Evolutionary conservation across 2,113 vertebrate genomes (phyloP).

Genomic region (Montifringilla adamsi): DNA sequence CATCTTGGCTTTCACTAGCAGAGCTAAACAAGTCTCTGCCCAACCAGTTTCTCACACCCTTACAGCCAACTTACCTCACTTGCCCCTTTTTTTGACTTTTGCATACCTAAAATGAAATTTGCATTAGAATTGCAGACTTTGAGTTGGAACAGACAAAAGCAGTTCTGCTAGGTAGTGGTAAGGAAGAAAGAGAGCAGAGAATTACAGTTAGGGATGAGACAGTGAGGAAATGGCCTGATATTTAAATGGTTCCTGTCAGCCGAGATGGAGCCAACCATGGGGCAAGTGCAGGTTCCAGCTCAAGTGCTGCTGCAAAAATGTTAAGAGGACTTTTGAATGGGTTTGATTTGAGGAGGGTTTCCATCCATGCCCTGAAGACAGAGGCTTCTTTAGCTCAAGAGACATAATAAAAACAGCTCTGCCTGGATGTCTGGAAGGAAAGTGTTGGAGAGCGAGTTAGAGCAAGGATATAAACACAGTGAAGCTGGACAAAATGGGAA

Average conservation of each 20-base stretch:
- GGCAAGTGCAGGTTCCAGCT: not conserved
- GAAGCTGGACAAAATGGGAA: not conserved
- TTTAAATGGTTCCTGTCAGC: not conserved
- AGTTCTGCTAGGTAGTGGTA: not conserved
- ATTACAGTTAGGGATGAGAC: not conserved
- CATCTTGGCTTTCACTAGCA: not conserved
- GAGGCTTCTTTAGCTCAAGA: not conserved
- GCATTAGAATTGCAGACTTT: not conserved
- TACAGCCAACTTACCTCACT: not conserved
- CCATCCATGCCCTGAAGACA: not conserved
- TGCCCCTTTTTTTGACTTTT: not conserved
- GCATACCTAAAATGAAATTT: not conserved
- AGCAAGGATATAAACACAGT: not conserved
- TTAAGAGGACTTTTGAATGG: not conserved
- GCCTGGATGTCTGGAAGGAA: not conserved
- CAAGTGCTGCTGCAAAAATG: not conserved
- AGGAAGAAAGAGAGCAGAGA: not conserved
- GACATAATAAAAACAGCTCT: not conserved
- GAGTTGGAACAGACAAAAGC: not conserved
- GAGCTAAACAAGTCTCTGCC: not conserved
- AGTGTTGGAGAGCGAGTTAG: not conserved
- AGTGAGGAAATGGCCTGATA: not conserved
- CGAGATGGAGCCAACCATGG: not conserved
- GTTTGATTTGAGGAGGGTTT: not conserved
- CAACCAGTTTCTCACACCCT: not conserved